A percentile compares a stretch with the other conserved stretches of the same genome.
Conservation (phyloP, 2,888 invertebrate genomes). For the Omphaloscelis lunosa region DNA sequence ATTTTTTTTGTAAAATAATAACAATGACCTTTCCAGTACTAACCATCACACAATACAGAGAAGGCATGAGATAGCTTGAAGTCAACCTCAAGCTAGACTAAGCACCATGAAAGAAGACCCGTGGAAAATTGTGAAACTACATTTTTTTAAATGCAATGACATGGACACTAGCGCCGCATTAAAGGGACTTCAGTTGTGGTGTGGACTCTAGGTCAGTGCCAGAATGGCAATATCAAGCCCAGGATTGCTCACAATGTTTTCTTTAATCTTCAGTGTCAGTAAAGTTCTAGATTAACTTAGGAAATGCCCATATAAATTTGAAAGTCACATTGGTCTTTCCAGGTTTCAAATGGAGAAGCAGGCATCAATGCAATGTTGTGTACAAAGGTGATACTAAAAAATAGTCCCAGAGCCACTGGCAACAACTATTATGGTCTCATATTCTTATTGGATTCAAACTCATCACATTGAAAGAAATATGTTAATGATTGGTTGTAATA, state of each 20-base stretch:
- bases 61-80: neutral
- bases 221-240: neutral
- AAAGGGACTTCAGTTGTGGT: too few species aligned
- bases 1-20: constrained; percentile 70
- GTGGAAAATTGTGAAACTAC: too few species aligned
- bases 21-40: neutral
- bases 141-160: too few species aligned
- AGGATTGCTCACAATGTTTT: neutral
- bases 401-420: neutral
- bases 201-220: neutral
- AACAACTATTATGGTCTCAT: neutral
- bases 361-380: neutral
- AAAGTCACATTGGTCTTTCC: neutral
- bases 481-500: neutral
- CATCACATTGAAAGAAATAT: neutral
- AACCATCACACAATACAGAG: neutral
- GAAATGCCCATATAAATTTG: neutral
- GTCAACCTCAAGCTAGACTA: too few species aligned
- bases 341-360: neutral
- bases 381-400: neutral
- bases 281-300: neutral
- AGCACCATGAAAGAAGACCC: too few species aligned
- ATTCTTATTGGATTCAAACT: constrained; percentile 8
- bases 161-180: too few species aligned
- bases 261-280: neutral